These are phyloP conservation scores for Grammomys surdaster DNA, from an alignment of 2,113 vertebrate species.

Conservation along the genomic window DNA sequence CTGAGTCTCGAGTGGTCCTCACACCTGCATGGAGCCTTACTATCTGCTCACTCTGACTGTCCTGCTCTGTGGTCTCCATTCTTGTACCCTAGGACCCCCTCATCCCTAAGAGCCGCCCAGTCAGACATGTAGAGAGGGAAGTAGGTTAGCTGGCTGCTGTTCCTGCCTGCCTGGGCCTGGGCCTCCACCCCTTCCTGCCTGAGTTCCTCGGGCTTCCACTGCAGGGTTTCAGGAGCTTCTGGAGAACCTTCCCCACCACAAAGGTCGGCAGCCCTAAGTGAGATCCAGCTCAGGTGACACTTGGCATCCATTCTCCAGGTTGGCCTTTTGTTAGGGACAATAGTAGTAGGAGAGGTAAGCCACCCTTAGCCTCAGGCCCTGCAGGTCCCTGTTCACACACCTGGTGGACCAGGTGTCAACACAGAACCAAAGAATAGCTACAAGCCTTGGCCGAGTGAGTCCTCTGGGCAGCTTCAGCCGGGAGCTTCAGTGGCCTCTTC, in stretches of 20 bases:
- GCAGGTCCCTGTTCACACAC: neutral
- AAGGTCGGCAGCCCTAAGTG: neutral
- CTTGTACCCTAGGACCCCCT: neutral
- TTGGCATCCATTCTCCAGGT: neutral
- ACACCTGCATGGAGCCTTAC: neutral
- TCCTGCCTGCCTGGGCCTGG: neutral
- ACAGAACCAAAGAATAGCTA: neutral
- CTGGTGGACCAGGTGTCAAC: neutral
- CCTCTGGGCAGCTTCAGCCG: neutral
- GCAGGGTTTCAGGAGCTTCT: no score
- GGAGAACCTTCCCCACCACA: neutral
- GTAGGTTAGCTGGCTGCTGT: neutral
- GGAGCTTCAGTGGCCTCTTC: neutral
- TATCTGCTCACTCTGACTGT: neutral
- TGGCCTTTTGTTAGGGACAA: neutral
- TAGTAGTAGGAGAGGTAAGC: conserved; percentile 13
- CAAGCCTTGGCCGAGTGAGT: neutral
- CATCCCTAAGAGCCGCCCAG: neutral
- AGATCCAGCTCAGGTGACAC: neutral
- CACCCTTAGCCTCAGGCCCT: neutral
- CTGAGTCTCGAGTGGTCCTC: neutral
- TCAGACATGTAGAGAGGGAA: neutral
- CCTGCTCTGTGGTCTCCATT: neutral
- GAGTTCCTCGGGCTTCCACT: neutral
- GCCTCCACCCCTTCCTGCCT: neutral